A percentile compares a stretch with the other conserved stretches of the same genome.
These are phyloP conservation scores for Eurystomus gularis DNA, from an alignment of 2,113 vertebrate species.

Conservation along the genomic window DNA sequence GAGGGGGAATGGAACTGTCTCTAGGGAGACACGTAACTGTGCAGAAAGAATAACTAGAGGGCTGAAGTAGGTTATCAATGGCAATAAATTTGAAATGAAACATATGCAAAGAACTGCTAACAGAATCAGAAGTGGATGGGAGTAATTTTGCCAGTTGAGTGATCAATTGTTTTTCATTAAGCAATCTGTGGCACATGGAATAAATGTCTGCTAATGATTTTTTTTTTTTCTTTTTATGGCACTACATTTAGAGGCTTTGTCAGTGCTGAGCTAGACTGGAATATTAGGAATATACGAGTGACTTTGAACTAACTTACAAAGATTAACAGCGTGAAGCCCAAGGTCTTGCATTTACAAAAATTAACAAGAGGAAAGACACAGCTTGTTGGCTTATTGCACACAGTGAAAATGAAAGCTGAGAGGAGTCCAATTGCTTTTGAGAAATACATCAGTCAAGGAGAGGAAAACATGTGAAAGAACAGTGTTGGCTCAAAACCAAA, in stretches of 20 bases:
- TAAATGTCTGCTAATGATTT: background rate
- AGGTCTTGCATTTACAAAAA: background rate
- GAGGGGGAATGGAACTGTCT: background rate
- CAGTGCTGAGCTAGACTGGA: background rate
- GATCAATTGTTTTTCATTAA: slow-evolving; percentile 7
- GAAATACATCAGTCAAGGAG: background rate
- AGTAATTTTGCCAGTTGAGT: background rate
- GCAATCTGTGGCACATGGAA: background rate
- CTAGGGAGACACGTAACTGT: background rate
- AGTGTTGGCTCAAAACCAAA: background rate
- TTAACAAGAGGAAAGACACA: background rate
- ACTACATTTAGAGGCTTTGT: background rate
- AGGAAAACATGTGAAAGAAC: background rate
- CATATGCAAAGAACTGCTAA: background rate
- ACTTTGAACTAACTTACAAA: background rate
- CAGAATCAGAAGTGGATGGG: background rate
- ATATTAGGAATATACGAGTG: background rate
- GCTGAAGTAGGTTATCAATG: background rate
- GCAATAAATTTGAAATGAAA: slow-evolving; percentile 20
- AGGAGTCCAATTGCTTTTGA: background rate
- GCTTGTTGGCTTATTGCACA: background rate
- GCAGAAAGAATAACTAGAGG: background rate
- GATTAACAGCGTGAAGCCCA: background rate
- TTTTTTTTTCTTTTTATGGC: background rate
- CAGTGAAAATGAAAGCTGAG: background rate